Base-by-base conservation (phyloP, 1,140 invertebrate species). In the Laupala kohalensis region DNA sequence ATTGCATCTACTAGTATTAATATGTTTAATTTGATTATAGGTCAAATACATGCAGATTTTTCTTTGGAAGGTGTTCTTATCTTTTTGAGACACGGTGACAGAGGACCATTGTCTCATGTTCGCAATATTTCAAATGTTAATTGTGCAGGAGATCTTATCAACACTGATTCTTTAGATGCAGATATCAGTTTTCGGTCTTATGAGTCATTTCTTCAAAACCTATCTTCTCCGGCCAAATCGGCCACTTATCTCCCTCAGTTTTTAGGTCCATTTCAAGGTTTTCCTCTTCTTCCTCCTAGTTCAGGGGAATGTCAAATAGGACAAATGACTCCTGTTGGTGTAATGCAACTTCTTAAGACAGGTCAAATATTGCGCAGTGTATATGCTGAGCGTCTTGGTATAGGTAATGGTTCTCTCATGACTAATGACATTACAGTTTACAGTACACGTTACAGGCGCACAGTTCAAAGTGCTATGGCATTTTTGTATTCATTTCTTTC, bases 381-480 rank as follows among this genome's bases (percentile, higher is more conserved):
- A 3, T 96, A 96, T 78, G 82, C 81, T 2, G 80, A 85, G 72
- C 82, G 85, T 37, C 76, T 88, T 26, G 83, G 84, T 15, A 77
- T 90, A 6, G 80, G 83, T 26, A 81, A 81, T 70, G 74, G 77
- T 27, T 81, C 81, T 75, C 80, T 80, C 64, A 78, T 76, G 64
- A 80, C 81, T 75, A 86, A 87, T 24, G 88, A 92, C 70, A 81
- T 94, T 25, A 79, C 89, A 25, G 84, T 92, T 4, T 92, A 90
- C 77, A 92, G 90, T 72, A 97, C 94, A 0, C 84, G 90, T 53
- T 94, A 94, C 79, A 83, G 91, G 6, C 85, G 95, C 76, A 97
- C 95, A 13, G 93, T 93, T 74, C 94, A 97, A 79, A 96, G 93
- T 77, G 89, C 90, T 5, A 80, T 94, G 53, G 92, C 92, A 3